Conservation (phyloP, 2,888 invertebrate genomes). For the Ditula angustiorana region DNA sequence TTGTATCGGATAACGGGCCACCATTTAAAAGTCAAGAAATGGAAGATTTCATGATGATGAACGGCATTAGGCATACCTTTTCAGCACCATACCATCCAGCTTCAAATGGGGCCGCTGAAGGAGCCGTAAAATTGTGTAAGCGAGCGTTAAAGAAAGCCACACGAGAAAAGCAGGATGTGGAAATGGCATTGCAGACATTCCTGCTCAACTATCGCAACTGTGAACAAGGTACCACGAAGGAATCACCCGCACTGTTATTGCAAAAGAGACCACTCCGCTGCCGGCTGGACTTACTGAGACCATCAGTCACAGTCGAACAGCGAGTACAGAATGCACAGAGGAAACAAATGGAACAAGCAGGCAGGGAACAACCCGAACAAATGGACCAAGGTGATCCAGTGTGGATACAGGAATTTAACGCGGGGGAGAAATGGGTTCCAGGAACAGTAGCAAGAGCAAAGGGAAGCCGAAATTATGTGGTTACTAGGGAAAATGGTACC, state of each 20-base stretch:
- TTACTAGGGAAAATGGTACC: background rate
- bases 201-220: conserved; percentile 8
- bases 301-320: background rate
- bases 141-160: background rate
- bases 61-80: background rate
- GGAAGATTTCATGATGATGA: background rate
- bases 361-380: background rate
- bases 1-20: conserved; percentile 27
- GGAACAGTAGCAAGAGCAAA: background rate
- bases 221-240: background rate
- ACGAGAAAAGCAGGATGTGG: background rate
- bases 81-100: background rate
- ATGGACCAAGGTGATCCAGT: background rate
- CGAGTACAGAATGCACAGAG: background rate
- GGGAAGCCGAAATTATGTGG: background rate
- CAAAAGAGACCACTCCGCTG: background rate
- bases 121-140: background rate
- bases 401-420: conserved; percentile 9
- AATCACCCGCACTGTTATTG: background rate
- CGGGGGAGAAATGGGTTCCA: conserved; percentile 1
- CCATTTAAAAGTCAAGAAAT: conserved; percentile 16
- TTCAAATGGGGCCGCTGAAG: background rate
- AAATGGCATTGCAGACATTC: background rate
- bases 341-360: background rate
- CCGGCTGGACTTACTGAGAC: background rate